Evolutionary conservation across 2,113 vertebrate genomes (phyloP).

Genomic region (Panthera uncia): DNA sequence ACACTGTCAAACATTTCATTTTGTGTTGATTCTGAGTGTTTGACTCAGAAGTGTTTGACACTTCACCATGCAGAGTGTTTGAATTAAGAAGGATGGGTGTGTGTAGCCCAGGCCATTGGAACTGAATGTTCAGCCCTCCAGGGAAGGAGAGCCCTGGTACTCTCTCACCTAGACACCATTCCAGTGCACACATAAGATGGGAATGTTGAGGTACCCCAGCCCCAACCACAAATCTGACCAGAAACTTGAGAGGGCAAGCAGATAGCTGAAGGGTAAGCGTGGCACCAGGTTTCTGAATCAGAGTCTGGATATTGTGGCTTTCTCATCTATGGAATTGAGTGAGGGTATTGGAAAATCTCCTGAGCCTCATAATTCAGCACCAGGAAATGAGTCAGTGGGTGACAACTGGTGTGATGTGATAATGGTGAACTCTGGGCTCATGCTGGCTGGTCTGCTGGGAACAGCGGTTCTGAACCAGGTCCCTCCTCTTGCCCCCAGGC

Average conservation of each 20-base stretch:
- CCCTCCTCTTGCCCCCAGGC: too few relatives aligned
- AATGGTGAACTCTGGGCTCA: background rate
- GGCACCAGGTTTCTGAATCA: accelerated
- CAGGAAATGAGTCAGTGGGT: background rate
- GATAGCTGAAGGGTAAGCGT: accelerated
- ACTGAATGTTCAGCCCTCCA: background rate
- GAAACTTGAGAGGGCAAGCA: too few relatives aligned
- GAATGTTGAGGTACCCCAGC: accelerated
- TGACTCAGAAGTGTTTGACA: too few relatives aligned
- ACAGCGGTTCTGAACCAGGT: background rate
- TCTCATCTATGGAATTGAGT: accelerated
- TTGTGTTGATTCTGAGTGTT: background rate
- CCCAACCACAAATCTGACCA: accelerated
- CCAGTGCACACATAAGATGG: accelerated
- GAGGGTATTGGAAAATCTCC: background rate
- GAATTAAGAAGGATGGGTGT: too few relatives aligned
- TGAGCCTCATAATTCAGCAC: background rate
- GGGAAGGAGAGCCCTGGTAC: too few relatives aligned
- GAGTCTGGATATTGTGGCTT: accelerated
- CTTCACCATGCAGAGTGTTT: too few relatives aligned
- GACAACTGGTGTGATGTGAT: too few relatives aligned
- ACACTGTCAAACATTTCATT: accelerated
- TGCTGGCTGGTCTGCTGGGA: background rate
- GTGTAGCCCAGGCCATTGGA: background rate
- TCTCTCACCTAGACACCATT: accelerated